Conservation (phyloP, 2,888 invertebrate genomes). For the Thymelicus acteon region DNA sequence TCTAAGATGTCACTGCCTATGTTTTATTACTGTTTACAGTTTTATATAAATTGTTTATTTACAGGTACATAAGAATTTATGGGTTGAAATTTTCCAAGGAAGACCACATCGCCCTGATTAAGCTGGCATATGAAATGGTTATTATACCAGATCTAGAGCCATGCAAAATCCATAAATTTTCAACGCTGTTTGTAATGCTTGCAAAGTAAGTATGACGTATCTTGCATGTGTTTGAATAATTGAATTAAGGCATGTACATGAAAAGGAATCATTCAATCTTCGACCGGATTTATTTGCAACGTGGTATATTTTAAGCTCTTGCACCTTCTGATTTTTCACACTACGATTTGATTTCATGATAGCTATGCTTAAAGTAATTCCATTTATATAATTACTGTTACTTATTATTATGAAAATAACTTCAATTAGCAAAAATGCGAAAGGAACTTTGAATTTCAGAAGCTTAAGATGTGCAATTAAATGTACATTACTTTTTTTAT, state of each 20-base stretch:
- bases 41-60: slow-evolving; percentile 45
- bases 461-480: no score
- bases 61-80: slow-evolving; percentile 93
- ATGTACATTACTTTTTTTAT: no score
- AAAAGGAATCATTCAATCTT: no score
- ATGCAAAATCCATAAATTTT: slow-evolving; percentile 89
- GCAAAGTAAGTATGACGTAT: slow-evolving; percentile 87
- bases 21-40: neutral
- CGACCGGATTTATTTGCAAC: no score
- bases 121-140: slow-evolving; percentile 91
- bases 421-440: no score
- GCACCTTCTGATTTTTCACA: no score
- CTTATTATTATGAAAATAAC: no score
- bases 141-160: slow-evolving; percentile 91
- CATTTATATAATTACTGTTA: no score
- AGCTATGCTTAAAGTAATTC: no score
- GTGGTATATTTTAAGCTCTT: no score
- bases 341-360: no score
- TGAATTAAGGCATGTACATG: neutral
- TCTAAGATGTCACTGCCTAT: neutral
- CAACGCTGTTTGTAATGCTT: slow-evolving; percentile 87
- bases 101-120: slow-evolving; percentile 93
- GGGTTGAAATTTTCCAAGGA: slow-evolving; percentile 95
- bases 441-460: no score
- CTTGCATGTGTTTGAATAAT: neutral